Conservation (phyloP, 2,888 invertebrate genomes). For the Mythimna loreyi region DNA sequence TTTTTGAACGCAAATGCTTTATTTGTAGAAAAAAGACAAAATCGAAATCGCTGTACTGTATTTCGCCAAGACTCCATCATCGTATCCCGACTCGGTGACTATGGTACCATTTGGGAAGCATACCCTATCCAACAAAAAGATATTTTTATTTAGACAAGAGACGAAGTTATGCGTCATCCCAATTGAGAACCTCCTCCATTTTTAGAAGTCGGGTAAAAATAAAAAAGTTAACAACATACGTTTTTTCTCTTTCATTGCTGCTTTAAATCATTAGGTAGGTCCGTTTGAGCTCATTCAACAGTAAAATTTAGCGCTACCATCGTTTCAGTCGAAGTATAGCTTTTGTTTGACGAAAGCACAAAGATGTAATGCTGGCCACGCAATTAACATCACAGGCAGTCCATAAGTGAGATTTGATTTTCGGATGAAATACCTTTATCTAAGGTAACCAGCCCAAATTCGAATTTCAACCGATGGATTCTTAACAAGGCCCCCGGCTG, state of each 20-base stretch:
- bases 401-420: conserved; percentile 44
- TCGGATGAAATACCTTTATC: conserved; percentile 73
- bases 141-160: no score
- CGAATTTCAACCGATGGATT: conserved; percentile 83
- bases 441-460: conserved; percentile 75
- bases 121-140: no score
- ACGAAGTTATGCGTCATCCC: no score
- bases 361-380: conserved; percentile 1
- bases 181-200: no score
- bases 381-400: conserved; percentile 18
- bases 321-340: background rate
- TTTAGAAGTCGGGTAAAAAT: no score
- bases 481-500: conserved; percentile 85
- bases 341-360: background rate
- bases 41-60: no score
- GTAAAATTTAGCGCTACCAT: background rate
- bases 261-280: background rate
- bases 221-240: no score
- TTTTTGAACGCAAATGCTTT: no score
- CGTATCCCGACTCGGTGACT: no score
- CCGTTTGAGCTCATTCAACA: background rate
- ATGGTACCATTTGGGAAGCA: no score
- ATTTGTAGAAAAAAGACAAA: no score
- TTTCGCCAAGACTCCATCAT: no score
- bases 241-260: background rate